Evolutionary conservation across 2,797 vertebrate species (phyloP).

Genomic region (Pipistrellus pygmaeus): DNA sequence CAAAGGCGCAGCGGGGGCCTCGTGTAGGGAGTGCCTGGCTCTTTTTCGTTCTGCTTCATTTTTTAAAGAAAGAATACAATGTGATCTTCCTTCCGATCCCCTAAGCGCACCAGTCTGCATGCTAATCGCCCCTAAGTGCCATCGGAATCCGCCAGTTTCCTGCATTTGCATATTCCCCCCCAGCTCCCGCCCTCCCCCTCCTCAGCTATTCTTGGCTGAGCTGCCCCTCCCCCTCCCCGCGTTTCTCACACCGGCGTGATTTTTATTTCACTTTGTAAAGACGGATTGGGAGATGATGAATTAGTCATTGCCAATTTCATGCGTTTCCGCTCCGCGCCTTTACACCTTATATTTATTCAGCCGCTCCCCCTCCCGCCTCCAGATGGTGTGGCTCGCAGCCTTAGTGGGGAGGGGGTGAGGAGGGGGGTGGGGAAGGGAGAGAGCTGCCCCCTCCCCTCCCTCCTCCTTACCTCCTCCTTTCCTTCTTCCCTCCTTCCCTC

Average conservation of each 20-base stretch:
- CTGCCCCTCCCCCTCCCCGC: slow-evolving; percentile 51
- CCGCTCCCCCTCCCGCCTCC: slow-evolving; percentile 72
- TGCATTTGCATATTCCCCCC: slow-evolving; percentile 77
- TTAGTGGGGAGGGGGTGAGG: not conserved
- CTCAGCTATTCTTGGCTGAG: slow-evolving; percentile 77
- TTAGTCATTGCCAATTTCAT: slow-evolving; percentile 82
- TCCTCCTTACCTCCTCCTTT: not conserved
- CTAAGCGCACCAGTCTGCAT: slow-evolving; percentile 75
- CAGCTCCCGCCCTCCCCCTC: slow-evolving; percentile 43
- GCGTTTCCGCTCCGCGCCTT: slow-evolving; percentile 66
- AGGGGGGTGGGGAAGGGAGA: not conserved
- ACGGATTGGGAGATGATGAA: slow-evolving; percentile 81
- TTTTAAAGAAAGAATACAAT: slow-evolving; percentile 58
- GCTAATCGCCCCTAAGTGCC: slow-evolving; percentile 78
- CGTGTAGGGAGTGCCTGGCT: not conserved
- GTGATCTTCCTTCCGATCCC: slow-evolving; percentile 64
- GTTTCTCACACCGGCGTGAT: slow-evolving; percentile 73
- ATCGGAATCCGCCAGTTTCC: slow-evolving; percentile 74
- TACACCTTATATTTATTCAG: slow-evolving; percentile 81
- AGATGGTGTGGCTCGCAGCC: slow-evolving; percentile 71
- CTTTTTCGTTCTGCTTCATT: slow-evolving; percentile 60
- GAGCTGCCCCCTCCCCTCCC: not conserved
- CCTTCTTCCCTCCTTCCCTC: not conserved
- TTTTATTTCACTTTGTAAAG: slow-evolving; percentile 81
- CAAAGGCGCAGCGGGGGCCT: slow-evolving; percentile 6